Evolutionary conservation across 2,888 invertebrate genomes (phyloP).

Genomic region (Hydrotaea cyrtoneurina): DNA sequence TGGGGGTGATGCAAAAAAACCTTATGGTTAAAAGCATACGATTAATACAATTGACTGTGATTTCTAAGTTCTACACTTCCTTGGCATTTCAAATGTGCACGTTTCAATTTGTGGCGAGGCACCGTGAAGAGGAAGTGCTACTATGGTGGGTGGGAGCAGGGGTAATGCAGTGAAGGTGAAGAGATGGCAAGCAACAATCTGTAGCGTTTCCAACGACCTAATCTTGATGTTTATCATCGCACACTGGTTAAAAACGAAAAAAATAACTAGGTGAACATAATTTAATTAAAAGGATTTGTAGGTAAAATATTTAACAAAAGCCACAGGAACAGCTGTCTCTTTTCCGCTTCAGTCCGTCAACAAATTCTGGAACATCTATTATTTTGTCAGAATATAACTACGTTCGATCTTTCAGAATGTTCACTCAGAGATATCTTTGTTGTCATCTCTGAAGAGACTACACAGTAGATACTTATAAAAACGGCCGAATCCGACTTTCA

Average conservation of each 20-base stretch:
- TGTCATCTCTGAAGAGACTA: too few species aligned
- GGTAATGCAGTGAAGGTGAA: not conserved
- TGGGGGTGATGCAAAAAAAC: conserved; percentile 31
- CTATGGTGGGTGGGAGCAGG: not conserved
- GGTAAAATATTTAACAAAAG: too few species aligned
- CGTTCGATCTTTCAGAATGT: too few species aligned
- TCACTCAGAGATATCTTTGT: too few species aligned
- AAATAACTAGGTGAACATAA: not conserved
- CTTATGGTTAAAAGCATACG: conserved; percentile 62
- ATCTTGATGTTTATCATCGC: conserved; percentile 61
- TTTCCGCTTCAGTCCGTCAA: too few species aligned
- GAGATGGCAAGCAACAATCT: conserved; percentile 55
- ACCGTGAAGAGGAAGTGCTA: not conserved
- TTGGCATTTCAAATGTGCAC: conserved; percentile 34
- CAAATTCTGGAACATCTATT: too few species aligned
- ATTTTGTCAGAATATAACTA: too few species aligned
- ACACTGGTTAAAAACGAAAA: not conserved
- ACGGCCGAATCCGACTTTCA: too few species aligned
- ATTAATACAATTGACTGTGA: conserved; percentile 65
- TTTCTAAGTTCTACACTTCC: conserved; percentile 34
- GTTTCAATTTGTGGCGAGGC: conserved; percentile 37
- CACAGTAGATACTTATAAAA: too few species aligned
- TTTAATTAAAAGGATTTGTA: too few species aligned
- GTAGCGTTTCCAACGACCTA: conserved; percentile 43
- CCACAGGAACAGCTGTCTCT: too few species aligned